Conservation (phyloP, 2,113 vertebrate species). For the Columba livia region DNA sequence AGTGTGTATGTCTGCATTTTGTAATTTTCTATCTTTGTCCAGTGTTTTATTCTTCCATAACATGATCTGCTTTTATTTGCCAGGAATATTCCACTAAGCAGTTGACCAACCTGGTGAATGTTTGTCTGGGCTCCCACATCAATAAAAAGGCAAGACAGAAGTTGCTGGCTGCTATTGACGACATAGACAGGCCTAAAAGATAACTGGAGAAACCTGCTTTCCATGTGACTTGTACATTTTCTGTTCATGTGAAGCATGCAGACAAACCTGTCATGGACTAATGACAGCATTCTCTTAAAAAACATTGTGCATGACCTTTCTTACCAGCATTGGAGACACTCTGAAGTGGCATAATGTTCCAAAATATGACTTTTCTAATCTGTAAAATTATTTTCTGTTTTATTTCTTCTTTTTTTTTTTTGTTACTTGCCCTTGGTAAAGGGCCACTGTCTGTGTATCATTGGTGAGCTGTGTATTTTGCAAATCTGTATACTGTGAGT, state of each 20-base stretch:
- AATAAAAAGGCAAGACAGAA: constrained; percentile 98
- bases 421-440: constrained; percentile 22
- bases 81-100: constrained; percentile 99
- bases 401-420: not conserved
- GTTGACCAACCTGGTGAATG: constrained; percentile 94
- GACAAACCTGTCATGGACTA: constrained; percentile 22
- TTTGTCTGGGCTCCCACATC: constrained; percentile 96
- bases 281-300: not conserved
- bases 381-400: not conserved
- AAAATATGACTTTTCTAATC: constrained; percentile 35
- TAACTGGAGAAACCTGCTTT: constrained; percentile 69
- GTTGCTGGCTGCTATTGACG: constrained; percentile 93
- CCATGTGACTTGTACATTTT: not conserved
- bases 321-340: not conserved
- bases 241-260: not conserved
- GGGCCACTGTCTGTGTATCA: constrained; percentile 4
- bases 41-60: not conserved
- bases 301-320: constrained; percentile 57
- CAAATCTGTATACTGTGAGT: constrained; percentile 46
- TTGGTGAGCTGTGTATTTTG: constrained; percentile 63
- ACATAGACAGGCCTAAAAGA: constrained; percentile 95
- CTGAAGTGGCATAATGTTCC: constrained; percentile 21
- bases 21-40: not conserved
- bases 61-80: constrained; percentile 55
- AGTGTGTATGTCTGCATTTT: not conserved